Conservation (phyloP, 2,888 invertebrate species). For the Hemicrepidius hirtus region DNA sequence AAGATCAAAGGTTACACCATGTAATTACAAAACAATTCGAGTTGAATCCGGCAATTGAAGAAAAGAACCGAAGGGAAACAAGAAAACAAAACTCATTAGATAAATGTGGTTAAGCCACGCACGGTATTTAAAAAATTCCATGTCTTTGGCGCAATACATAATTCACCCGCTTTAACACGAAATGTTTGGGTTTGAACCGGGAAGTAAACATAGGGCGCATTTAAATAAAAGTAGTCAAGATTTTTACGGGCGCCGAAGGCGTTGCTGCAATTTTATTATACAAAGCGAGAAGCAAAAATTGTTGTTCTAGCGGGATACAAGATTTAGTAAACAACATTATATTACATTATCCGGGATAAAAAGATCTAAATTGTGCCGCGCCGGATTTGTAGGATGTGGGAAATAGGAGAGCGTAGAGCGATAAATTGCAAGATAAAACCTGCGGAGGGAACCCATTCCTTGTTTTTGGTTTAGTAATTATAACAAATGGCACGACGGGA, state of each 20-base stretch:
- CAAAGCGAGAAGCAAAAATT: constrained; percentile 43
- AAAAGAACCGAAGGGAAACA: not conserved
- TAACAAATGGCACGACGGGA: constrained; percentile 67
- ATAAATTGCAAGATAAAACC: constrained; percentile 70
- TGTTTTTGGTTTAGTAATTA: constrained; percentile 71
- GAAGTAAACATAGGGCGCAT: not conserved
- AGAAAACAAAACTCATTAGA: not conserved
- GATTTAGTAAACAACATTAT: constrained; percentile 67
- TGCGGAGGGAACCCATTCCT: constrained; percentile 66
- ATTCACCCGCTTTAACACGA: constrained; percentile 12
- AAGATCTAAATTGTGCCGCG: constrained; percentile 67
- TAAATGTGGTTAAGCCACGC: constrained; percentile 34
- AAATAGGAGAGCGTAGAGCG: constrained; percentile 67
- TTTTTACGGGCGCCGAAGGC: constrained; percentile 24
- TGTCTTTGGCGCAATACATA: constrained; percentile 5
- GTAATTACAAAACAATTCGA: too few relatives aligned
- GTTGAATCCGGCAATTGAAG: not conserved
- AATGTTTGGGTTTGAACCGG: not conserved
- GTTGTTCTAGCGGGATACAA: constrained; percentile 55
- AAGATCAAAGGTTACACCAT: too few relatives aligned
- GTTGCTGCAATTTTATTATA: constrained; percentile 36
- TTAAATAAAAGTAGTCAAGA: constrained; percentile 29
- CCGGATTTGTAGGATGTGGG: constrained; percentile 67
- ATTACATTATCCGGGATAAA: constrained; percentile 69
- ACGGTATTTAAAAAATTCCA: constrained; percentile 34